phyloP scores from a whole-genome alignment of 2,113 vertebrate genomes.

The Corythaixoides concolor region DNA sequence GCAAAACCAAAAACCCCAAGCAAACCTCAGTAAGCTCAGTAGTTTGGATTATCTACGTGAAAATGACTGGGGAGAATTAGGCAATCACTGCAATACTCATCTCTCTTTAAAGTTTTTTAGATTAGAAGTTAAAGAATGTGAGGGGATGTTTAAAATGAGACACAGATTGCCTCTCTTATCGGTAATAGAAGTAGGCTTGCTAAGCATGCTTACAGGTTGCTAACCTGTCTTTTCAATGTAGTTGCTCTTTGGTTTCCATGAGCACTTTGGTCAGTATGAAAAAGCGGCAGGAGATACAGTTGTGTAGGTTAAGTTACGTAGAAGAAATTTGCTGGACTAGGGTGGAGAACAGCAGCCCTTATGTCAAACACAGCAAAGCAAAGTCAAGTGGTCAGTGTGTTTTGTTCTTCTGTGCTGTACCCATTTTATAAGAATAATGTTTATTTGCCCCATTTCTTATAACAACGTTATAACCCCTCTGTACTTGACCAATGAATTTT shows the following conservation, averaged over 20 bases:
- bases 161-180: background rate
- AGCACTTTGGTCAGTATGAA: background rate
- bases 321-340: background rate
- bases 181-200: background rate
- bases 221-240: background rate
- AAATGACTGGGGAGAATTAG: background rate
- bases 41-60: background rate
- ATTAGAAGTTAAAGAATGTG: background rate
- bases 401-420: background rate
- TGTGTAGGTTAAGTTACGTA: background rate
- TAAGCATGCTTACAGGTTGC: background rate
- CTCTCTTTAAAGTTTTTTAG: background rate
- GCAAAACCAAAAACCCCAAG: background rate
- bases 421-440: background rate
- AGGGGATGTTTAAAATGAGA: background rate
- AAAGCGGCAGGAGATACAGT: background rate
- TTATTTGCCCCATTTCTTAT: background rate
- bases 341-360: background rate
- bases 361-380: background rate
- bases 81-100: background rate
- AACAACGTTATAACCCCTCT: background rate
- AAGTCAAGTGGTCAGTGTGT: background rate
- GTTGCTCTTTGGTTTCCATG: background rate
- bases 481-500: background rate
- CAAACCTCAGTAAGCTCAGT: background rate